A percentile compares a stretch with the other conserved stretches of the same genome.
Evolutionary conservation across 1,140 invertebrate species (phyloP).

Genomic region (Drosophila ambigua): DNA sequence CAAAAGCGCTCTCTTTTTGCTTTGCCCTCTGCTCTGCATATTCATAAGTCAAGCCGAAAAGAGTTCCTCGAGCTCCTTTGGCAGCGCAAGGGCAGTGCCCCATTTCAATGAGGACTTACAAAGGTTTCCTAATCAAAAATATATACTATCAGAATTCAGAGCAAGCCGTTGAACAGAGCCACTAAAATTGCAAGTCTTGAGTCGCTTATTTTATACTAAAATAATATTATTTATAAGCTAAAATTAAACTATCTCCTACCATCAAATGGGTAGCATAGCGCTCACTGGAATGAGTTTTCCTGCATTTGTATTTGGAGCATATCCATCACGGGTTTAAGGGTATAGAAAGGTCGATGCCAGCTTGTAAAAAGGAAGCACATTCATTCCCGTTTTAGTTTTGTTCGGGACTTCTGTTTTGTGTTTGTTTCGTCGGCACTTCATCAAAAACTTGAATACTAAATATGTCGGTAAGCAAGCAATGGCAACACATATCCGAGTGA

Average conservation of each 20-base stretch:
- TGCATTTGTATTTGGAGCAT: neutral
- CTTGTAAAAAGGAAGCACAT: constrained; percentile 16
- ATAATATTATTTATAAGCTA: no score
- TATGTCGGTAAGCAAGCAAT: constrained; percentile 47
- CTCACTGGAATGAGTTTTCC: neutral
- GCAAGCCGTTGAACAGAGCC: no score
- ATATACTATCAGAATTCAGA: neutral
- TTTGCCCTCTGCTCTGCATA: constrained; percentile 36
- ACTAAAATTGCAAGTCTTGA: no score
- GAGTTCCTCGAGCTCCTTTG: constrained; percentile 8
- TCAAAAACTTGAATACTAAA: constrained; percentile 66
- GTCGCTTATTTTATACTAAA: no score
- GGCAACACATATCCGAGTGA: constrained; percentile 13
- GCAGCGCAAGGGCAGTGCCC: no score
- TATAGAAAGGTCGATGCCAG: constrained; percentile 29
- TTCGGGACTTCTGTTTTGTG: constrained; percentile 31
- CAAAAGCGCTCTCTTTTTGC: constrained; percentile 13
- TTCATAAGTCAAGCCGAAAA: constrained; percentile 45
- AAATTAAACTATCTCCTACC: no score
- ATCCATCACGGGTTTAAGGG: constrained; percentile 2
- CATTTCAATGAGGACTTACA: neutral
- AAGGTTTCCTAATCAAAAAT: neutral
- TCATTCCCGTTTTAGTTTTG: constrained; percentile 47
- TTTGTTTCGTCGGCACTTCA: constrained; percentile 53
- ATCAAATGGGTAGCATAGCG: no score